phyloP scores from a whole-genome alignment of 2,113 vertebrate species.

The Brachyhypopomus occidentalis region DNA sequence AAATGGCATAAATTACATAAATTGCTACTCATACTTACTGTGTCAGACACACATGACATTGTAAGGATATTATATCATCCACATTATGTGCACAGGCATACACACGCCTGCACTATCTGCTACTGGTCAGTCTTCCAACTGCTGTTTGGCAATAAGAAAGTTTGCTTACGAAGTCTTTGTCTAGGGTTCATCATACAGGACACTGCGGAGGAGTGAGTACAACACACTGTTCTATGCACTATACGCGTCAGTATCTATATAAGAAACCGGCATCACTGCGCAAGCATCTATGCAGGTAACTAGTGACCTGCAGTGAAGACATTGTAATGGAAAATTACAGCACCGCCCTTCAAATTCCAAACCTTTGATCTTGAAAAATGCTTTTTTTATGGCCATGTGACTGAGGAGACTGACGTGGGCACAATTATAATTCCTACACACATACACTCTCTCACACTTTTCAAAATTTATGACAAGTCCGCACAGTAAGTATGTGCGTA shows the following conservation, averaged over 20 bases:
- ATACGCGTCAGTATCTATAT: not conserved
- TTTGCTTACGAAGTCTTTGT: not conserved
- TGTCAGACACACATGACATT: not conserved
- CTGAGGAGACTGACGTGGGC: too few species aligned
- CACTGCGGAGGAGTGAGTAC: not conserved
- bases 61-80: conserved; percentile 1
- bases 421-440: not conserved
- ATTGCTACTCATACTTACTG: not conserved
- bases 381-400: too few species aligned
- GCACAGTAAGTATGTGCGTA: not conserved
- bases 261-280: not conserved
- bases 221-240: not conserved
- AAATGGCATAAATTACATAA: conserved; percentile 1
- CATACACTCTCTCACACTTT: too few species aligned
- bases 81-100: not conserved
- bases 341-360: too few species aligned
- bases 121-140: too few species aligned
- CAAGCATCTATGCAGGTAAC: not conserved
- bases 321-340: too few species aligned
- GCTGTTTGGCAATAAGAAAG: not conserved
- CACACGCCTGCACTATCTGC: too few species aligned
- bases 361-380: too few species aligned
- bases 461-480: not conserved
- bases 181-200: not conserved
- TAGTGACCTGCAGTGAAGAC: too few species aligned